Conservation (phyloP, 2,797 vertebrate species). For the Notolabrus celidotus region DNA sequence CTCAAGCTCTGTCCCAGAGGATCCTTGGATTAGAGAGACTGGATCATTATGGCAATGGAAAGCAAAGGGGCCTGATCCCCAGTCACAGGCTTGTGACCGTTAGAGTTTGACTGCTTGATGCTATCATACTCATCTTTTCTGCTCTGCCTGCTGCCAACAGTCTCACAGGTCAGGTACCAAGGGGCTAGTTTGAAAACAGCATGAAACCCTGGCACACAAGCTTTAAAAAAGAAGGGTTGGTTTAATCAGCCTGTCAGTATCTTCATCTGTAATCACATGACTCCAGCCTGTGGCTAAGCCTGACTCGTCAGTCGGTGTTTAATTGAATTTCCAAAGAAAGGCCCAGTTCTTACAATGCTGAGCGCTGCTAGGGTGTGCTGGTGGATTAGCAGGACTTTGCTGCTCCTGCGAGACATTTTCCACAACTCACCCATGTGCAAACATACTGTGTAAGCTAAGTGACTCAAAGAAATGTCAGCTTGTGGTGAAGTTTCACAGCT, state of each 20-base stretch:
- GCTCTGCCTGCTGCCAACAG: constrained; percentile 48
- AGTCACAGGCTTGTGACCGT: constrained; percentile 63
- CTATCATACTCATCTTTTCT: constrained; percentile 51
- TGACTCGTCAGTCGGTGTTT: constrained; percentile 59
- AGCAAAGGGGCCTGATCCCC: constrained; percentile 65
- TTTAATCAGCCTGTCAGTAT: constrained; percentile 58
- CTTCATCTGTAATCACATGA: constrained; percentile 52
- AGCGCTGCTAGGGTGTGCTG: constrained; percentile 50
- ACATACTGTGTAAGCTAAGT: constrained; percentile 51
- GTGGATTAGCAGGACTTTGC: constrained; percentile 58
- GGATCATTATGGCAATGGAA: constrained; percentile 70
- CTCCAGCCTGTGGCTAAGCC: constrained; percentile 31
- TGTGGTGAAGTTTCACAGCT: constrained; percentile 50
- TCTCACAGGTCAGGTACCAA: constrained; percentile 57
- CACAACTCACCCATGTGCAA: constrained; percentile 55
- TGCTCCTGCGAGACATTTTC: constrained; percentile 57
- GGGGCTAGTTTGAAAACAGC: constrained; percentile 39
- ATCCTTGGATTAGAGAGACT: constrained; percentile 69
- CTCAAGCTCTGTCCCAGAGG: constrained; percentile 66
- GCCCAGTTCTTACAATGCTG: constrained; percentile 41
- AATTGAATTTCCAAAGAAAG: constrained; percentile 69
- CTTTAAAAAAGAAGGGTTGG: constrained; percentile 34
- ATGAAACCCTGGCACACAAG: constrained; percentile 27
- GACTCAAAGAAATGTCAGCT: constrained; percentile 57
- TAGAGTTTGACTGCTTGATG: constrained; percentile 62